Base-by-base conservation (phyloP, 2,888 invertebrate species). In the Ichneumon xanthorius region DNA sequence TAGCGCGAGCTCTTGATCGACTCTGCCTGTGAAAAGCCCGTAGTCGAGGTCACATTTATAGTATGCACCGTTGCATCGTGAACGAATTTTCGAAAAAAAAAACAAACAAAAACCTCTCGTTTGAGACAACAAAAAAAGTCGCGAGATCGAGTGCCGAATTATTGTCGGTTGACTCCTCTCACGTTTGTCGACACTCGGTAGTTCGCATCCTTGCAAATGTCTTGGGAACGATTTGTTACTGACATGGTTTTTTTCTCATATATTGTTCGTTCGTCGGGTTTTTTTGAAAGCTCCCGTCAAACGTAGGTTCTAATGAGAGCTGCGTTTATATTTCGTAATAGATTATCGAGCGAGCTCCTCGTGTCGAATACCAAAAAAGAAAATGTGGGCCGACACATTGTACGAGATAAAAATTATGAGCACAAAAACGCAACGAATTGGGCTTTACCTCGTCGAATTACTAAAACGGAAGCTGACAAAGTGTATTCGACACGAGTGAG, bases 1-100 rank as follows among this genome's bases (percentile, higher is more conserved):
- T 45, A 11, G 40, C 45, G 65, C 72, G 86, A 88, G 86, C 89
- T 89, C 89, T 92, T 92, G 92, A 91, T 92, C 92, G 89, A 89
- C 87, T 90, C 90, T 88, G 91, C 90, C 87, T 82, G 87, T 88
- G 67, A 72, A 71, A 85, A 88, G 86, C 88, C 89, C 78, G 89
- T 90, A 91, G 90, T 89, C 88, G 87, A 87, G 86, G 76, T 82
- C 80, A 87, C 82, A 78, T 78, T 40, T 61, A 26, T 76, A 50
- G 82, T 82, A 71, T 87, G 63, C 84, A 81, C 85, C 83, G 83
- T 55, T 91, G 91, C 87, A 90, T 91, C 90, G 89, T 92, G 91
- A 91, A 90, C 53, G 30, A 55, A 55, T 55, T 55, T 55, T 22
- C 55, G 11, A 78, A 82, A 70, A 58, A 22, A 58, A 72, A 40